Percentiles rank a stretch among this genome's conserved stretches.
Evolutionary conservation across 2,797 vertebrate genomes (phyloP).

Genomic region (Chlorospingus semifuscus): DNA sequence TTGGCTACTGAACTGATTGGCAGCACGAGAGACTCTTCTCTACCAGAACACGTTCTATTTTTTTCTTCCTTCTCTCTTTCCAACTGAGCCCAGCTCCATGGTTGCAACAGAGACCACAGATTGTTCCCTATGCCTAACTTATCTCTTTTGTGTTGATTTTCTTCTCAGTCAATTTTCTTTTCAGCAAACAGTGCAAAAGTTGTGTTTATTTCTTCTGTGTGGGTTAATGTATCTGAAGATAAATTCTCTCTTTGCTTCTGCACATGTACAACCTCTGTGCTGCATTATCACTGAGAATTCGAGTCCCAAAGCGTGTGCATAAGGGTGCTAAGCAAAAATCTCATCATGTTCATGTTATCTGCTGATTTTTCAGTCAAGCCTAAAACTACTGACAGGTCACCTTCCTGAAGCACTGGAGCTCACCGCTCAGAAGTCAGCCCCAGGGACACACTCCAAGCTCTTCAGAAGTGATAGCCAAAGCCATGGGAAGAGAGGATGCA

Average conservation of each 20-base stretch:
- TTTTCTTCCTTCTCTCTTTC: neutral
- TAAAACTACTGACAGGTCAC: constrained; percentile 2
- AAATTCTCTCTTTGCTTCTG: neutral
- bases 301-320: neutral
- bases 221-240: neutral
- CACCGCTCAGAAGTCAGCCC: neutral
- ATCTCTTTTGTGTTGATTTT: neutral
- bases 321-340: neutral
- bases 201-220: neutral
- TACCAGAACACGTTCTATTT: constrained; percentile 44
- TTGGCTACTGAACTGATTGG: constrained; percentile 43
- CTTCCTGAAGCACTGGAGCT: neutral
- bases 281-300: neutral
- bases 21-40: constrained; percentile 44
- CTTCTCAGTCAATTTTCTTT: neutral
- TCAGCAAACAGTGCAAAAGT: neutral
- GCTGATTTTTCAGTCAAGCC: neutral
- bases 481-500: neutral
- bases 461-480: constrained; percentile 31
- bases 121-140: neutral
- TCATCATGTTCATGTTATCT: neutral
- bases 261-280: neutral
- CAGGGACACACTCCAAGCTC: neutral
- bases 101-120: neutral
- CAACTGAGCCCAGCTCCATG: neutral